phyloP scores from a whole-genome alignment of 2,888 invertebrate genomes.

The Antitype chi region DNA sequence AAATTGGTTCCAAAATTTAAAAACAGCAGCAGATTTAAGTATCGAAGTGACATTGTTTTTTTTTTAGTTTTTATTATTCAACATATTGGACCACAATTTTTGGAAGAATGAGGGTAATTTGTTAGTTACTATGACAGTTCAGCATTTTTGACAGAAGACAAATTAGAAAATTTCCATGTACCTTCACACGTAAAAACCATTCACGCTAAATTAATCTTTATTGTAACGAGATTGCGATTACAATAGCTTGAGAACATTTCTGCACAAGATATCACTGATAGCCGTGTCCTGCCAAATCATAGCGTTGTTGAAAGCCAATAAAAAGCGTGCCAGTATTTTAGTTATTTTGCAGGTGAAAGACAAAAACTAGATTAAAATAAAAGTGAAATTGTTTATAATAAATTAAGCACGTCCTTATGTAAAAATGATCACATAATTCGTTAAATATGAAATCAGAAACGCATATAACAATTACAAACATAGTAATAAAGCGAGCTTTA shows the following conservation, averaged over 20 bases:
- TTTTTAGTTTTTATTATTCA: not conserved
- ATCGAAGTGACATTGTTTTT: not conserved
- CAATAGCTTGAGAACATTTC: conserved; percentile 18
- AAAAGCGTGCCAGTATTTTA: conserved; percentile 50
- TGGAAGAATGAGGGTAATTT: conserved; percentile 36
- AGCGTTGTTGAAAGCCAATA: conserved; percentile 28
- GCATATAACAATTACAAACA: conserved; percentile 63
- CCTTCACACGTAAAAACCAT: conserved; percentile 23
- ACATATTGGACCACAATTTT: not conserved
- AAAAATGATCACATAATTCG: conserved; percentile 52
- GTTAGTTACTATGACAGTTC: conserved; percentile 27
- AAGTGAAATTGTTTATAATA: conserved; percentile 27
- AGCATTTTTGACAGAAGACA: conserved; percentile 1
- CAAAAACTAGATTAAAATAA: conserved; percentile 23
- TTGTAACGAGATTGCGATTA: not conserved
- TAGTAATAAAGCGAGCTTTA: conserved; percentile 68
- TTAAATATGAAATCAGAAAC: conserved; percentile 56
- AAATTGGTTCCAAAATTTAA: not conserved
- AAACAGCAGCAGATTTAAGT: too few relatives aligned
- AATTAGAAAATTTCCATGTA: conserved; percentile 1
- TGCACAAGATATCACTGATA: conserved; percentile 26
- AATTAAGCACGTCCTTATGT: not conserved
- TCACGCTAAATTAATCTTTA: conserved; percentile 21
- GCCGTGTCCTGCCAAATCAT: conserved; percentile 17
- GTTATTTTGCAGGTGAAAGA: conserved; percentile 41